Conservation (phyloP, 2,113 vertebrate species). For the Chaenogobius annularis region DNA sequence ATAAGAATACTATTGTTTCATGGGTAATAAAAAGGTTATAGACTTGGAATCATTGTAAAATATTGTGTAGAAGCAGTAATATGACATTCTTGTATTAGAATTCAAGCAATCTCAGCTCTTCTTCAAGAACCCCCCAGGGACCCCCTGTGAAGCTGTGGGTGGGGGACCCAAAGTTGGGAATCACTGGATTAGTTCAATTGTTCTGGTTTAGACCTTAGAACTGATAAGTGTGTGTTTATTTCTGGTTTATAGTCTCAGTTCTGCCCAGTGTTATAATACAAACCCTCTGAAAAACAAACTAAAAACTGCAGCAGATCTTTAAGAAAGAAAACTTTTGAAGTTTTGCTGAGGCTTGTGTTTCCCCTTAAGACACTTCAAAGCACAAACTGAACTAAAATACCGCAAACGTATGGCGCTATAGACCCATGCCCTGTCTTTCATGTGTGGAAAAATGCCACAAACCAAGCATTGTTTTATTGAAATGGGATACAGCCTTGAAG, state of each 20-base stretch:
- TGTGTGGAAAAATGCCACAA: slow-evolving; percentile 66
- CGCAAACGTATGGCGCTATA: slow-evolving; percentile 56
- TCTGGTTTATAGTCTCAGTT: neutral
- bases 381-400: slow-evolving; percentile 53
- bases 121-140: neutral
- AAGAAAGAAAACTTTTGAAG: slow-evolving; percentile 48
- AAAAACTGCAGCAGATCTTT: slow-evolving; percentile 36
- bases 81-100: neutral
- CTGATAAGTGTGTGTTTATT: neutral
- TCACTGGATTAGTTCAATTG: neutral
- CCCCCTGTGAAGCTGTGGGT: neutral
- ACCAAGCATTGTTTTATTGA: slow-evolving; percentile 69
- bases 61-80: neutral
- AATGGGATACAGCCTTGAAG: slow-evolving; percentile 58
- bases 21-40: neutral
- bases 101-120: neutral
- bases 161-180: neutral
- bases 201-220: neutral
- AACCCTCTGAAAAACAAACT: neutral
- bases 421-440: slow-evolving; percentile 57
- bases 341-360: slow-evolving; percentile 52
- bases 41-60: neutral
- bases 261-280: neutral
- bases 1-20: too few species aligned
- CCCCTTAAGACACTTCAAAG: slow-evolving; percentile 62